Base-by-base conservation (phyloP, 2,113 vertebrate genomes). In the Eidolon helvum region DNA sequence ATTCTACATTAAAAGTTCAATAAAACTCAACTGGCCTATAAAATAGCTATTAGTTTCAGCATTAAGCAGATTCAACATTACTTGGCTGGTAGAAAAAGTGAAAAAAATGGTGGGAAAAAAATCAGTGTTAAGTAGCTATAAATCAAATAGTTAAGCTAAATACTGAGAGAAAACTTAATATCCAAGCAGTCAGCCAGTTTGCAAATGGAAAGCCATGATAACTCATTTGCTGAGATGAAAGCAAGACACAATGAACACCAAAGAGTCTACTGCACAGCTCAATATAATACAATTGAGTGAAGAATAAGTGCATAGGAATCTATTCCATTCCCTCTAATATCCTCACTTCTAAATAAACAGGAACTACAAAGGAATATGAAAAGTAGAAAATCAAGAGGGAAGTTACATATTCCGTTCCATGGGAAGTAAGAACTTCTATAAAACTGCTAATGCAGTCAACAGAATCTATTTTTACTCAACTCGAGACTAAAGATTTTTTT, bases 301-400 rank as follows among this genome's bases (percentile, higher is more conserved):
- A 88, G 4, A 28, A 8, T 55, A 79, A 88, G 50, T 66, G 26
- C 11, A 59, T 0, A 59, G 14, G 10, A 87, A n/a, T 87, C 28
- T 87, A 65, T 91, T 83, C 53, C 55, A 85, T n/a, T 55, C 66
- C 48, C 15, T 89, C 53, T 95, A 2, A 22, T 6, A 69, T 11
- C 50, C 40, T 87, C 50, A 92, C 90, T 96, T 94, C 90, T 90
- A 90, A 74, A 77, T 65, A 83, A 84, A 94, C 88, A 89, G 92
- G 77, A 97, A 98, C 66, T 83, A 94, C 5, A 83, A 11, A 96
- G 65, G 96, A 96, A 94, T 89, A 88, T 2, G 63, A 95, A 77
- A 97, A 95, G 93, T 87, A 28, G 53, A 21, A 92, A 94, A 90
- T 1, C 55, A 30, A 95, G 26, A 72, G 24, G 55, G 97, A 97